A percentile compares a stretch with the other conserved stretches of the same genome.
phyloP scores from a whole-genome alignment of 2,888 invertebrate species.

The Hyposoter didymator region DNA sequence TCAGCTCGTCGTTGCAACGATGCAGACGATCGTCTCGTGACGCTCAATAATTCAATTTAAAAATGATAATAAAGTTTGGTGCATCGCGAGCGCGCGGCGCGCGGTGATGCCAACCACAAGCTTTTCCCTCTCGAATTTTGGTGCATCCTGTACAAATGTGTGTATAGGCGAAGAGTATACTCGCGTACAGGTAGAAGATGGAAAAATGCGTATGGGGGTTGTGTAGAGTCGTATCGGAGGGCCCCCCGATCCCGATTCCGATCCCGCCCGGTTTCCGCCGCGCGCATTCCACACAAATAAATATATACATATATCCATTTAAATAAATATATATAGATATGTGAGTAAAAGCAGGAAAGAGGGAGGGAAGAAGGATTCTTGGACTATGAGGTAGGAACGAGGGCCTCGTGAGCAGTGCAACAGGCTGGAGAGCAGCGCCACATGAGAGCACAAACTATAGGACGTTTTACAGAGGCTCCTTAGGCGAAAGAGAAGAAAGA shows the following conservation, averaged over 20 bases:
- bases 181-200: conserved; percentile 39
- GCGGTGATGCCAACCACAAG: neutral
- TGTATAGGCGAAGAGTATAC: conserved; percentile 35
- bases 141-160: conserved; percentile 49
- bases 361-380: conserved; percentile 17
- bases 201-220: conserved; percentile 48
- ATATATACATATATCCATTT: conserved; percentile 14
- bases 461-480: conserved; percentile 29
- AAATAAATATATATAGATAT: conserved; percentile 24
- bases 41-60: neutral
- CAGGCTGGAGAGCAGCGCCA: conserved; percentile 32
- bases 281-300: conserved; percentile 80
- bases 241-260: conserved; percentile 81
- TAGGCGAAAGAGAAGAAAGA: conserved; percentile 12
- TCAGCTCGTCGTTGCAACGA: too few species aligned
- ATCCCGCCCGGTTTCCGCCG: conserved; percentile 82
- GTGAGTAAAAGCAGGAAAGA: neutral
- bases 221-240: conserved; percentile 62
- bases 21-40: too few species aligned
- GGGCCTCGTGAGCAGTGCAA: conserved; percentile 27
- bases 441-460: conserved; percentile 37
- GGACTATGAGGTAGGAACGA: conserved; percentile 17
- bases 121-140: conserved; percentile 29
- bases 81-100: neutral
- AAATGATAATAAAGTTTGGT: neutral